Evolutionary conservation across 2,113 vertebrate species (phyloP), one percentile per base, ranked within the genome.

Genomic region (Corythoichthys intestinalis): DNA sequence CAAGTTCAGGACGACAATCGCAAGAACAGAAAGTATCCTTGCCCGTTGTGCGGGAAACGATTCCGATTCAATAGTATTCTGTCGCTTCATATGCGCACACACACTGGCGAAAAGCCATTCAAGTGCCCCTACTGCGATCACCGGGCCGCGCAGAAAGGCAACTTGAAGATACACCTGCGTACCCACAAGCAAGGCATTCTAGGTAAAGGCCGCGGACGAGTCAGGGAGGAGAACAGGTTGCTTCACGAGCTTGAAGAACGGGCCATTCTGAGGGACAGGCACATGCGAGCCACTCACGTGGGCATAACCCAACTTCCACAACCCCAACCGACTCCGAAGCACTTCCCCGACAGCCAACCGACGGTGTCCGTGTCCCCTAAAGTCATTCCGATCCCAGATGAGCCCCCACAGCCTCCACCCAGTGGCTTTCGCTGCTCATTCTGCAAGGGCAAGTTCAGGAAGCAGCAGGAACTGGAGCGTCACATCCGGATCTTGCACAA

Each of bases 61-160:
- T 99, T 99, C 74, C 95, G 97, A 35, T 99, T 99, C 75, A 99
- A 99, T 91, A 99, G 98, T 89, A 99, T 99, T 77, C 93, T 99
- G 0, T 98, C 97, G 0, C 93, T 99, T 12, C 98, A 99, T 84
- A 99, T 99, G 97, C 93, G 97, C 72, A 99, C 97, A 15, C 97
- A 99, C 87, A 99, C 97, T 0, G 97, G 97, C 1, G 97, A 99
- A 91, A 99, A 99, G 86, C 97, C 97, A 0, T 99, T 98, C 85
- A 98, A 99, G 85, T 99, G 97, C 72, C 97, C 97, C 0, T 99
- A 98, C 82, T 99, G 97, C 1, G 97, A 99, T 87, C 97, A 99
- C 89, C 88, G 97, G 75, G 98, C 98, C 0, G 97, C 98, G 13
- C 98, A 99, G 1, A 99, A 99, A 85, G 97, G 97, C 56, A 99